These are phyloP conservation scores for Glaucidium brasilianum DNA, from an alignment of 2,113 vertebrate genomes.

Conservation along the genomic window DNA sequence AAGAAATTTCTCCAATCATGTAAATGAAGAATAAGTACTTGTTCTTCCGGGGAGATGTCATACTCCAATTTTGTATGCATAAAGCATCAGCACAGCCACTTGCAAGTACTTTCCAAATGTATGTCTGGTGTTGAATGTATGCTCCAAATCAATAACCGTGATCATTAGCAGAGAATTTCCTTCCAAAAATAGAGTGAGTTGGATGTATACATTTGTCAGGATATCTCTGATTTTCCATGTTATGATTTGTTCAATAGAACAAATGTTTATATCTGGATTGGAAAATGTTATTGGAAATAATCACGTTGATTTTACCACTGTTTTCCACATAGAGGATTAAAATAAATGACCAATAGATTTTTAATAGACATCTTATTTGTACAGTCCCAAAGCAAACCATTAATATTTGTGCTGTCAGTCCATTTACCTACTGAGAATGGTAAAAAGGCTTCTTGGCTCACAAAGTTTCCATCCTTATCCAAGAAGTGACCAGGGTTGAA, in stretches of 20 bases:
- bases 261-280: background rate
- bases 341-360: background rate
- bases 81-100: background rate
- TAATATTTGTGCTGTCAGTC: background rate
- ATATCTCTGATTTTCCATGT: background rate
- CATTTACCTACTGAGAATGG: conserved; percentile 68
- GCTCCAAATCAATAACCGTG: background rate
- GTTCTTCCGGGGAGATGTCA: background rate
- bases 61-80: background rate
- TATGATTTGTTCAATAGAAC: background rate
- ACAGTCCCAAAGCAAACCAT: background rate
- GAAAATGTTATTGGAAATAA: background rate
- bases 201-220: background rate
- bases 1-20: background rate
- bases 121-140: background rate
- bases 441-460: conserved; percentile 66
- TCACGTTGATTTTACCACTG: background rate
- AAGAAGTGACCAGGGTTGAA: conserved; percentile 73
- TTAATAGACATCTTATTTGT: background rate
- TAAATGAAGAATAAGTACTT: conserved; percentile 3
- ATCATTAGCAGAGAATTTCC: background rate
- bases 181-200: background rate
- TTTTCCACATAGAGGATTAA: background rate
- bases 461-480: conserved; percentile 66
- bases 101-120: background rate